A percentile compares a stretch with the other conserved stretches of the same genome.
phyloP scores from a whole-genome alignment of 2,113 vertebrate species.

The Mohoua ochrocephala region DNA sequence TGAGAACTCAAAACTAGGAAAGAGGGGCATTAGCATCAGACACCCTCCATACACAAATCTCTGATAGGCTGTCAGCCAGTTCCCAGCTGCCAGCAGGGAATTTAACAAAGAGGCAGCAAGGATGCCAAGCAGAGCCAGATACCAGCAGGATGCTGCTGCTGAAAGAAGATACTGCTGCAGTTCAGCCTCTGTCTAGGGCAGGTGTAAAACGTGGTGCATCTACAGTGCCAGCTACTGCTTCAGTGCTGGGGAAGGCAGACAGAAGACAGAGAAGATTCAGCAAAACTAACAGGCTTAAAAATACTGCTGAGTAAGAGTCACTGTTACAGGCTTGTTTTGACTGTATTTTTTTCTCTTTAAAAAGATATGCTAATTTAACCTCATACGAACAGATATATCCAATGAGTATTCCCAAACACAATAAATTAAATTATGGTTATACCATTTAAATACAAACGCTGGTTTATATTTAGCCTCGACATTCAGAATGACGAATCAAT shows the following conservation, averaged over 20 bases:
- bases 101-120: background rate
- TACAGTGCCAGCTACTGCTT: background rate
- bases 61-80: background rate
- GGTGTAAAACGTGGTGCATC: background rate
- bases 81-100: background rate
- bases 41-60: background rate
- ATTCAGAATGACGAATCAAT: background rate
- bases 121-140: background rate
- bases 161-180: background rate
- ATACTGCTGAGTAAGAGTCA: background rate
- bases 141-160: background rate
- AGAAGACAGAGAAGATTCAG: background rate
- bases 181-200: background rate
- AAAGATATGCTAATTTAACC: background rate
- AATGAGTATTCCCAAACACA: background rate
- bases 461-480: background rate
- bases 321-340: background rate
- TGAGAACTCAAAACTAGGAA: background rate
- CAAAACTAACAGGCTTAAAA: background rate
- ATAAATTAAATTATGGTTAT: background rate
- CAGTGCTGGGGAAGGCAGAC: background rate
- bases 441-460: background rate
- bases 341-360: background rate
- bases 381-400: background rate
- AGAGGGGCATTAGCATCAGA: background rate